These are phyloP conservation scores for Leuctra nigra DNA, from an alignment of 2,888 invertebrate species.

Conservation along the genomic window DNA sequence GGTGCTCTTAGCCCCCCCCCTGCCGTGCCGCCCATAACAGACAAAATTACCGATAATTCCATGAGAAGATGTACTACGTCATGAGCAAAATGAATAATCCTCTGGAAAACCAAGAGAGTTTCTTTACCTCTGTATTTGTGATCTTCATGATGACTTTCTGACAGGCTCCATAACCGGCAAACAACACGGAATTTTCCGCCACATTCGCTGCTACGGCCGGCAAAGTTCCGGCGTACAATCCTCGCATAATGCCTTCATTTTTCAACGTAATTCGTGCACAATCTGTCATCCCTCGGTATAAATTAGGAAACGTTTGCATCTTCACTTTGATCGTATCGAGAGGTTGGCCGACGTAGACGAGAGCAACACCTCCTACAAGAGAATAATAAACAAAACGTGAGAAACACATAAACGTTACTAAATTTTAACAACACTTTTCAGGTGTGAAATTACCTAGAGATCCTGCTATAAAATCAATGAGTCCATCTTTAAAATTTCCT, in stretches of 20 bases:
- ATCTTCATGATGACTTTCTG: conserved; percentile 70
- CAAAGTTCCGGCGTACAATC: conserved; percentile 87
- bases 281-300: conserved; percentile 76
- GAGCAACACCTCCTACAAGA: conserved; percentile 74
- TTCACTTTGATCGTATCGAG: conserved; percentile 98
- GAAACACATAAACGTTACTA: too few relatives aligned
- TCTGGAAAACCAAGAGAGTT: too few relatives aligned
- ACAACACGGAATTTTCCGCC: conserved; percentile 95
- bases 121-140: conserved; percentile 39
- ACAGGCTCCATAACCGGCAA: conserved; percentile 92
- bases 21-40: too few relatives aligned
- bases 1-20: too few relatives aligned
- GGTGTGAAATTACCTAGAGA: conserved; percentile 58
- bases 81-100: too few relatives aligned
- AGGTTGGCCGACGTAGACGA: conserved; percentile 96
- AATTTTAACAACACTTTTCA: neutral
- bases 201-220: conserved; percentile 95
- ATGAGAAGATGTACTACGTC: too few relatives aligned
- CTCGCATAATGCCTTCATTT: conserved; percentile 77
- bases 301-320: conserved; percentile 92
- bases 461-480: conserved; percentile 76
- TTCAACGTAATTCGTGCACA: conserved; percentile 79
- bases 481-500: conserved; percentile 50
- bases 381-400: too few relatives aligned
- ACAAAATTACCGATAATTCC: too few relatives aligned